Percentiles rank a stretch among this genome's conserved stretches.
phyloP scores from a whole-genome alignment of 1,140 invertebrate species.

The Dolichoris vasculosae region DNA sequence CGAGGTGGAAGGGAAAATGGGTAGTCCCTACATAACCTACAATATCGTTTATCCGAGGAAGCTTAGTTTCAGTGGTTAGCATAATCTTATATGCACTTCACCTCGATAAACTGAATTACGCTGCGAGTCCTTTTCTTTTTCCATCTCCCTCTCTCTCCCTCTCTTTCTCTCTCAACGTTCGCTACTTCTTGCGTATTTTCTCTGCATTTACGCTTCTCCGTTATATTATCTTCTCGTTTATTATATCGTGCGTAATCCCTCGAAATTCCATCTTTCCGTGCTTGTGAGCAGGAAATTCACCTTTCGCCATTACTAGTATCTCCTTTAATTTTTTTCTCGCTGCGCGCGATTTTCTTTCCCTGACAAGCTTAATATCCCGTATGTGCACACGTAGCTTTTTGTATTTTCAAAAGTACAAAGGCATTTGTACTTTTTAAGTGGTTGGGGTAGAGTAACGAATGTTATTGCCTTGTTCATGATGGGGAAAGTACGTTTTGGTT shows the following conservation, averaged over 20 bases:
- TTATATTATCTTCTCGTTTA: conserved; percentile 17
- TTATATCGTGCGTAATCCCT: neutral
- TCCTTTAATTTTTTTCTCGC: neutral
- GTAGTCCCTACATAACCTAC: conserved; percentile 54
- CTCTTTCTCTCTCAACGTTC: neutral
- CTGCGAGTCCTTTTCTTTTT: conserved; percentile 6
- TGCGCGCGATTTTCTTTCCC: neutral
- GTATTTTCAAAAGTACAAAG: neutral
- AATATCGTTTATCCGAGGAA: conserved; percentile 60
- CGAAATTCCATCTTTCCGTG: conserved; percentile 13
- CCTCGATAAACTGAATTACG: conserved; percentile 64
- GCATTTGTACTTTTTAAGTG: neutral
- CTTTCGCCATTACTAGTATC: neutral
- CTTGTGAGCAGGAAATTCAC: neutral
- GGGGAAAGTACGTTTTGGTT: neutral
- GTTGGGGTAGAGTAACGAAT: neutral
- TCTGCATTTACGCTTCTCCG: neutral
- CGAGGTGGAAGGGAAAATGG: conserved; percentile 1
- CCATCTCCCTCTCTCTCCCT: neutral
- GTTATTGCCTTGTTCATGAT: conserved; percentile 4
- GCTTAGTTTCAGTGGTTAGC: conserved; percentile 57
- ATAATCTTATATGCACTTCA: conserved; percentile 63
- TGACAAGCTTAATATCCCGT: neutral
- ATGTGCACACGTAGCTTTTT: neutral
- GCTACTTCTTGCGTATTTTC: neutral